Evolutionary conservation across 2,113 vertebrate genomes (phyloP), one percentile per base, ranked within the genome.

Genomic region (Terrapene triunguis): DNA sequence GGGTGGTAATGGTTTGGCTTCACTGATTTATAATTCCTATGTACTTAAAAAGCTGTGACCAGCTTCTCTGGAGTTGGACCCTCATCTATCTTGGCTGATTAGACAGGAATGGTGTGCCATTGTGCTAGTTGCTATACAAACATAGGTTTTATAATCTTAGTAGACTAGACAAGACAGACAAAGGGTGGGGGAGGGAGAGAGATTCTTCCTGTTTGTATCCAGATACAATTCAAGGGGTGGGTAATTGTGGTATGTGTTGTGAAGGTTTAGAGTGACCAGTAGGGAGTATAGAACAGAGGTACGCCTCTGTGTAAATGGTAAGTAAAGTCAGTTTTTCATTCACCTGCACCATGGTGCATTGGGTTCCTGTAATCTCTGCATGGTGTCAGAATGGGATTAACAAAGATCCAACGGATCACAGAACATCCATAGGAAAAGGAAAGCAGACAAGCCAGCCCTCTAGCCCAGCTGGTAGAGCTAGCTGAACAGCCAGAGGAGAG

Each of bases 11-110:
- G 42, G 69, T 38, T 74, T 11, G 69, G 85, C 50, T 69, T 44
- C 3, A 1, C 38, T 38, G 47, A 86, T 13, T 0, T n/a, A 9
- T 27, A 27, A 35, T 55, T 53, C 35, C n/a, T 54, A 22, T 13
- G 8, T 55, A 38, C 53, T 81, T 53, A 81, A 53, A n/a, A 81
- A 81, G 80, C 21, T 13, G n/a, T 85, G 55, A 79, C 2, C 5
- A 32, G 3, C 53, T 89, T 88, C 29, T 59, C 90, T 85, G 79
- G 47, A 95, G 78, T 24, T 78, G 17, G 13, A 25, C 25, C 44
- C 47, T 82, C 59, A 78, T 1, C 87, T 5, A 69, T 69, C 82
- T 55, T 50, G 80, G 8, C 27, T 85, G 6, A 4, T 42, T 89
- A 42, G 55, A 57, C 10, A 5, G 55, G 55, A 57, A 57, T 27